Conservation (phyloP, 2,113 vertebrate species). For the Gasterosteus aculeatus region DNA sequence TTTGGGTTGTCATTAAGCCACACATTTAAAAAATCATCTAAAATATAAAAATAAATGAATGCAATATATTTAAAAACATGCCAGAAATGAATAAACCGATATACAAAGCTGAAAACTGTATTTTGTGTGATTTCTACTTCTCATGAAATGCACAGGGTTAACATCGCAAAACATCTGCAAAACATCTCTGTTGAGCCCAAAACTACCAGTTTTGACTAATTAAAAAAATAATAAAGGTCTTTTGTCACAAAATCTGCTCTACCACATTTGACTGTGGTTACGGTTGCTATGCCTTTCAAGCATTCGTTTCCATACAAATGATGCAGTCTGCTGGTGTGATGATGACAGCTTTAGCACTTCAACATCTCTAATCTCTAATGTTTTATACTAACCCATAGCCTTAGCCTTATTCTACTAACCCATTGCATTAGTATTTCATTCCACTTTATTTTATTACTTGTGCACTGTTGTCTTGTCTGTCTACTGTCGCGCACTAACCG, state of each 20-base stretch:
- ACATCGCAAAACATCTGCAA: neutral
- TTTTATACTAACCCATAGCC: too few relatives aligned
- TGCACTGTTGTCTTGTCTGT: too few relatives aligned
- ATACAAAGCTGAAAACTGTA: slow-evolving; percentile 1
- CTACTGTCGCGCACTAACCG: too few relatives aligned
- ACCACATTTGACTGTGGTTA: neutral
- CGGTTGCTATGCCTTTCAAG: neutral
- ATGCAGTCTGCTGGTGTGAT: neutral
- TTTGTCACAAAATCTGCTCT: neutral
- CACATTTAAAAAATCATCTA: slow-evolving; percentile 35
- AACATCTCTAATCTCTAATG: neutral
- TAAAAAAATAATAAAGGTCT: neutral
- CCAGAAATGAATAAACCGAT: slow-evolving; percentile 57
- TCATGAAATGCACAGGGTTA: neutral
- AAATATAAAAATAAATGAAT: slow-evolving; percentile 49
- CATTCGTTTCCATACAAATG: neutral
- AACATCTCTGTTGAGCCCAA: neutral
- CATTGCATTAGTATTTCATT: too few relatives aligned
- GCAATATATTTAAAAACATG: slow-evolving; percentile 45
- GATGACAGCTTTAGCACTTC: neutral
- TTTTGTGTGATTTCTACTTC: neutral
- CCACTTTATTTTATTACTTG: too few relatives aligned
- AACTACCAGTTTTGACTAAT: neutral
- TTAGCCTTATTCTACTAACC: too few relatives aligned
- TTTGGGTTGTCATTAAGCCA: slow-evolving; percentile 18